phyloP scores from a whole-genome alignment of 1,140 invertebrate species.

The Musca domestica region DNA sequence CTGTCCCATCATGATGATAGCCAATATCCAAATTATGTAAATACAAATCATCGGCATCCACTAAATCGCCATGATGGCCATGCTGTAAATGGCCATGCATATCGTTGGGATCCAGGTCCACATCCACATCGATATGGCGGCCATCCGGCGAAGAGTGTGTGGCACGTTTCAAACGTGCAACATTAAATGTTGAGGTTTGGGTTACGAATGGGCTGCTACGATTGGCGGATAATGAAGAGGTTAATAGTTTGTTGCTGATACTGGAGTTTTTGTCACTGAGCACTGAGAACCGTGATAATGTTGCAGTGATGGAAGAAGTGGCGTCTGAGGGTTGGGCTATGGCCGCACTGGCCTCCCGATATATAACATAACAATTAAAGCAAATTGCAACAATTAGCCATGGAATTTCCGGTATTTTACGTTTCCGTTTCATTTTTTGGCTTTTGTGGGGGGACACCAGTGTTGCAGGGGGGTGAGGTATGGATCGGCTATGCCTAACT shows the following conservation, averaged over 20 bases:
- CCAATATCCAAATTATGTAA: slow-evolving; percentile 22
- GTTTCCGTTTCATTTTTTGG: slow-evolving; percentile 47
- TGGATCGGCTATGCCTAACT: no score
- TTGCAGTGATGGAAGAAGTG: neutral
- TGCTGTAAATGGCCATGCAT: slow-evolving; percentile 8
- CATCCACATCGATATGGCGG: slow-evolving; percentile 3
- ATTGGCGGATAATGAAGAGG: neutral
- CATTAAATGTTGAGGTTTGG: neutral
- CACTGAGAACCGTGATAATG: neutral
- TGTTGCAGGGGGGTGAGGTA: neutral
- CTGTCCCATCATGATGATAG: neutral
- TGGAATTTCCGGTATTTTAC: slow-evolving; percentile 52
- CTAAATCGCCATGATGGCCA: neutral
- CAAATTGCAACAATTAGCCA: slow-evolving; percentile 50
- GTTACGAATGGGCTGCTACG: neutral
- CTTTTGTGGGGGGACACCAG: slow-evolving; percentile 7
- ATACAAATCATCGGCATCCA: slow-evolving; percentile 3
- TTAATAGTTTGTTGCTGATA: neutral
- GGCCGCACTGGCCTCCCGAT: neutral
- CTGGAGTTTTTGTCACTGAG: neutral
- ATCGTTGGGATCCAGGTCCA: neutral
- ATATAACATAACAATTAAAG: slow-evolving; percentile 38
- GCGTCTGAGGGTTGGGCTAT: neutral
- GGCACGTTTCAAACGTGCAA: neutral
- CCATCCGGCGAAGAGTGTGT: neutral